A percentile compares a stretch with the other conserved stretches of the same genome.
These are phyloP conservation scores for Cynopterus sphinx DNA, from an alignment of 2,797 vertebrate species.

Conservation along the genomic window DNA sequence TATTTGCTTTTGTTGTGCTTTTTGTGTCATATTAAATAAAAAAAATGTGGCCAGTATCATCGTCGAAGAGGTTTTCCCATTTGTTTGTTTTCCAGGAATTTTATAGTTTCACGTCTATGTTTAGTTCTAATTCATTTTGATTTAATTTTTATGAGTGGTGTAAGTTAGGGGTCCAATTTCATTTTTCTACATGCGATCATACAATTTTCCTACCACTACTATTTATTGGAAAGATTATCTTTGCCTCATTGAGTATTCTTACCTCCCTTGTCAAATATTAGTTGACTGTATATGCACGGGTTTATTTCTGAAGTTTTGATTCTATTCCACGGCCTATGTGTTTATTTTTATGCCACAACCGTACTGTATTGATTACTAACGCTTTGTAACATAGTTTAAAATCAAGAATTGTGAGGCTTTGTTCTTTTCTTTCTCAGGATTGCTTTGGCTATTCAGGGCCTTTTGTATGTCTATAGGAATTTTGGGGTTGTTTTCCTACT, in stretches of 20 bases:
- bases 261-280: not conserved
- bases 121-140: not conserved
- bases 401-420: not conserved
- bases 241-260: not conserved
- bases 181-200: not conserved
- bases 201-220: not conserved
- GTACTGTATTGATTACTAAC: not conserved
- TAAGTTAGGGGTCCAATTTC: not conserved
- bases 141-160: not conserved
- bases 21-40: not conserved
- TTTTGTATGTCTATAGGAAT: not conserved
- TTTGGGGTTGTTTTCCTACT: not conserved
- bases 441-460: not conserved
- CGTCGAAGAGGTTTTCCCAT: not conserved
- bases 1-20: not conserved
- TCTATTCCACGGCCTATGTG: not conserved
- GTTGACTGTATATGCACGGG: not conserved
- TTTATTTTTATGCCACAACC: not conserved
- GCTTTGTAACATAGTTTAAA: not conserved
- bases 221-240: not conserved
- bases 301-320: not conserved
- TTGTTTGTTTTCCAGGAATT: not conserved
- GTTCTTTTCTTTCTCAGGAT: not conserved
- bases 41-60: not conserved
- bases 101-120: not conserved